phyloP scores from a whole-genome alignment of 1,140 invertebrate genomes.

The Diploscapter pachys region DNA sequence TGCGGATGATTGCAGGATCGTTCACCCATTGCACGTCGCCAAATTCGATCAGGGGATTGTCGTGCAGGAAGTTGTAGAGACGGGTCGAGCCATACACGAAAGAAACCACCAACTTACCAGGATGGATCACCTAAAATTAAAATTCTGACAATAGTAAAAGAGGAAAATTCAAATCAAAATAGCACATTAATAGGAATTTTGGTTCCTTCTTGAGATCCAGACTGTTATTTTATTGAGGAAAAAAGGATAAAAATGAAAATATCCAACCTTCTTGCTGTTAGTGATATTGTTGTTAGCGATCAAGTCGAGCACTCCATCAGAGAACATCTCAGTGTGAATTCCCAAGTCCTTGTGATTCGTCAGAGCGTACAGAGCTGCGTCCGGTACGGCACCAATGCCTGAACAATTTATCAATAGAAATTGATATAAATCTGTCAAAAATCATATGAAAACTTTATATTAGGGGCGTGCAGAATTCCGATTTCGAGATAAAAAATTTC shows the following conservation, averaged over 20 bases:
- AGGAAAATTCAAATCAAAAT: too few species aligned
- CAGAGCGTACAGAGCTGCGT: constrained; percentile 76
- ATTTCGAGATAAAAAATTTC: too few species aligned
- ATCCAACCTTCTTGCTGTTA: constrained; percentile 74
- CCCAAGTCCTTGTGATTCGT: constrained; percentile 83
- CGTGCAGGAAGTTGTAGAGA: constrained; percentile 84
- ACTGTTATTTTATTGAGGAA: too few species aligned
- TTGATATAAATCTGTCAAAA: constrained; percentile 3
- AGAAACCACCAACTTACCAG: constrained; percentile 79
- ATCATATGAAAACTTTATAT: neutral
- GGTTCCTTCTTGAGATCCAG: too few species aligned
- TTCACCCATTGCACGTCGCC: constrained; percentile 79
- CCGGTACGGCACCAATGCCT: constrained; percentile 86
- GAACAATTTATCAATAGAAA: constrained; percentile 17
- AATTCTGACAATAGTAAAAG: too few species aligned
- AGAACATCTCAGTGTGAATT: constrained; percentile 90
- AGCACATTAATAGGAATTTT: too few species aligned
- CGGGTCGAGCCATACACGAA: constrained; percentile 80
- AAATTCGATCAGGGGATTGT: constrained; percentile 69
- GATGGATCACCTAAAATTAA: too few species aligned
- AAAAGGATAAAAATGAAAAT: neutral
- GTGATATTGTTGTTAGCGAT: constrained; percentile 78
- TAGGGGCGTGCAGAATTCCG: too few species aligned
- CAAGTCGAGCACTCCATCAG: constrained; percentile 81
- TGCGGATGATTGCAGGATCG: constrained; percentile 73